Evolutionary conservation across 2,113 vertebrate genomes (phyloP).

Genomic region (Isurus oxyrinchus): DNA sequence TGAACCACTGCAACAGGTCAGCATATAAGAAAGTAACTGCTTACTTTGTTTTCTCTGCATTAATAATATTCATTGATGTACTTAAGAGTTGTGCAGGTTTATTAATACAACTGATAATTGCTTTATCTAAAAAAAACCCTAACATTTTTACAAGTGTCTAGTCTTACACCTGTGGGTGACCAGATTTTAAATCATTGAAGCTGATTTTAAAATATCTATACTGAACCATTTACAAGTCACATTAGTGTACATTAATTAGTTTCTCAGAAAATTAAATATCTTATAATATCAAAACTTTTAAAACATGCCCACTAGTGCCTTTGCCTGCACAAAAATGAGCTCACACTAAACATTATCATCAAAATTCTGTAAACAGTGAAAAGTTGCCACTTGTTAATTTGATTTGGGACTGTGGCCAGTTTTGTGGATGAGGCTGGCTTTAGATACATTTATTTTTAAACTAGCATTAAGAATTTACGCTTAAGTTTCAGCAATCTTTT

Average conservation of each 20-base stretch:
- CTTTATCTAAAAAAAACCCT: not conserved
- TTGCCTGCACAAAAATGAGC: not conserved
- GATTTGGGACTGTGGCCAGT: not conserved
- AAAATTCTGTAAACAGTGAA: not conserved
- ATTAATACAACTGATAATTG: not conserved
- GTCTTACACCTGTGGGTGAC: not conserved
- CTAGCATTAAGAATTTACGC: not conserved
- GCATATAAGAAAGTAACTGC: not conserved
- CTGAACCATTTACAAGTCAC: not conserved
- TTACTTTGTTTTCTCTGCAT: not conserved
- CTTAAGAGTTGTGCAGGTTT: not conserved
- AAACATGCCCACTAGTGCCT: not conserved
- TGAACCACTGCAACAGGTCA: not conserved
- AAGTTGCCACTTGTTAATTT: not conserved
- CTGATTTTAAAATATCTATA: not conserved
- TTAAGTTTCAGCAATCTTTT: not conserved
- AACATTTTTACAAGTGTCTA: not conserved
- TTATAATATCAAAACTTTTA: not conserved
- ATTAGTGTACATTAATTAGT: not conserved
- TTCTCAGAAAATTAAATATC: not conserved
- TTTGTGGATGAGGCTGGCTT: not conserved
- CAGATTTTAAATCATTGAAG: not conserved
- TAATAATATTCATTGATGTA: not conserved
- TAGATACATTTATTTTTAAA: not conserved
- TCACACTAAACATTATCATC: not conserved